These are phyloP conservation scores for Micropterix aruncella DNA, from an alignment of 2,888 invertebrate genomes.

Conservation along the genomic window DNA sequence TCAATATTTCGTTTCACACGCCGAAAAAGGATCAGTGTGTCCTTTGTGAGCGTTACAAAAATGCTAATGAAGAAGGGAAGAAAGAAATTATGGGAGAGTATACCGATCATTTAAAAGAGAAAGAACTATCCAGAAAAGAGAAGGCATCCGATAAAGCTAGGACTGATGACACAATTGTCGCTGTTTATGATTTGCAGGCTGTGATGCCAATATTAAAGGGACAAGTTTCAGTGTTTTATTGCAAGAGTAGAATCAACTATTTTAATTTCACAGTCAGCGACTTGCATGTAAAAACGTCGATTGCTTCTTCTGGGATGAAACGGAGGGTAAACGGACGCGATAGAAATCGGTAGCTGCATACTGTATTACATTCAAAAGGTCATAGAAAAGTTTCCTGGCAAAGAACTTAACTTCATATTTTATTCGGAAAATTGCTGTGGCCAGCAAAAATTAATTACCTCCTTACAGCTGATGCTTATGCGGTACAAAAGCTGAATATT, in stretches of 20 bases:
- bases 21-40: neutral
- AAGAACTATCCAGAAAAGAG: neutral
- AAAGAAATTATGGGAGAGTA: neutral
- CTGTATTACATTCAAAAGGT: constrained; percentile 9
- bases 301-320: constrained; percentile 14
- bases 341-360: constrained; percentile 13
- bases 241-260: constrained; percentile 10
- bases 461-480: too few species aligned
- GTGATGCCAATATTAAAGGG: constrained; percentile 7
- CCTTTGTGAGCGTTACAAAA: neutral
- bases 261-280: constrained; percentile 14
- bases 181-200: constrained; percentile 8
- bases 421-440: constrained; percentile 13
- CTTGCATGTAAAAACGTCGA: neutral
- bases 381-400: constrained; percentile 7
- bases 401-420: constrained; percentile 10
- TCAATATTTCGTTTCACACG: neutral
- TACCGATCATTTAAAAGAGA: neutral
- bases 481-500: constrained; percentile 8
- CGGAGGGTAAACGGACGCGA: constrained; percentile 13
- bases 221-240: constrained; percentile 9
- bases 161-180: neutral
- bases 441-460: constrained; percentile 8
- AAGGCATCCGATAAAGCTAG: neutral
- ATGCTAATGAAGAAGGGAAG: neutral